Base-by-base conservation (phyloP, 2,113 vertebrate genomes). In the Chascanopsetta lugubris region DNA sequence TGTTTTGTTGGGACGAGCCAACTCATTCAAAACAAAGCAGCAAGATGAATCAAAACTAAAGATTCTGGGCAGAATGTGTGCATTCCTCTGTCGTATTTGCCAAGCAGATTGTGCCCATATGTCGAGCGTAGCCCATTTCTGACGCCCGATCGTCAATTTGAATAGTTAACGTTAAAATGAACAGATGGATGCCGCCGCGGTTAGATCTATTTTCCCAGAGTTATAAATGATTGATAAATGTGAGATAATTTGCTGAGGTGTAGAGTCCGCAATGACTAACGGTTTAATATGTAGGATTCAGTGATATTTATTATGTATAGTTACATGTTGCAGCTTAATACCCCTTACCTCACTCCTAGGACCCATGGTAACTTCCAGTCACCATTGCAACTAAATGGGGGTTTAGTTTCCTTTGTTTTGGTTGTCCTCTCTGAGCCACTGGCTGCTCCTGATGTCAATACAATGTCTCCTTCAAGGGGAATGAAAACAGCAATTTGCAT, bases 21-120 rank as follows among this genome's bases (percentile, higher is more conserved):
- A 79, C 64, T 73, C 77, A 74, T 80, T 68, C 60, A 75, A 45
- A 84, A 83, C 62, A 68, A 75, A 77, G 74, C 71, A 75, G 70
- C 79, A 72, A n/a, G 77, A 74, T 69, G 60, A 79, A 73, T 75
- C 55, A 63, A 61, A 80, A 73, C 64, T 74, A 47, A 73, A 77
- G 65, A 83, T 83, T 80, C 56, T 65, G 76, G 74, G 74, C 79
- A 55, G 4, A 73, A 72, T 74, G 49, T 71, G 66, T 69, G 61
- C 72, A 22, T 73, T 73, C 42, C 69, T 71, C 59, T 54, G 75
- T 18, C 73, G 77, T 34, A 62, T 54, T 75, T 6, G 69, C 74
- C 1, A 63, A 42, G n/a, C 79, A 81, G 63, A 75, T 68, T 73
- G 69, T 82, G 80, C 68, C 76, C 74, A 62, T 60, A 30, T 77